Conservation (phyloP, 2,888 invertebrate species). For the Elysia crispata region DNA sequence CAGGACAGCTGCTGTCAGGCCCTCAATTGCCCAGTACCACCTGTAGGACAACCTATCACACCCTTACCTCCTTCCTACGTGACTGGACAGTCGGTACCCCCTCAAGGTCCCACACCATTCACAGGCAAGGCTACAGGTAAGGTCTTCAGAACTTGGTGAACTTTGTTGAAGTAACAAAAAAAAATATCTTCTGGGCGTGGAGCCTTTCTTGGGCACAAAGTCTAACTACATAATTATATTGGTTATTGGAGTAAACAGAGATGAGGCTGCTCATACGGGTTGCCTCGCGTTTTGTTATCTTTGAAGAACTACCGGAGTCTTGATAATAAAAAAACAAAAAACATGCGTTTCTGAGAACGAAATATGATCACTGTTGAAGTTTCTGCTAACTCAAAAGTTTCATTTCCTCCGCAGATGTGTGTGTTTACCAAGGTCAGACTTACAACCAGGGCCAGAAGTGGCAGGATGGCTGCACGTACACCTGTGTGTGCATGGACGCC, state of each 20-base stretch:
- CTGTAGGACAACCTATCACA: slow-evolving; percentile 3
- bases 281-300: no score
- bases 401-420: slow-evolving; percentile 48
- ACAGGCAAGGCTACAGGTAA: slow-evolving; percentile 56
- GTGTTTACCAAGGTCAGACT: slow-evolving; percentile 61
- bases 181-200: no score
- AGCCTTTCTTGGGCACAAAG: no score
- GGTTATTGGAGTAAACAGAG: no score
- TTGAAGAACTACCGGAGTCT: no score
- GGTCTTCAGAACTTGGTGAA: no score
- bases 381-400: background rate
- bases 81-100: slow-evolving; percentile 52
- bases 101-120: slow-evolving; percentile 46
- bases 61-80: slow-evolving; percentile 6
- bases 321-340: no score
- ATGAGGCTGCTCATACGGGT: no score
- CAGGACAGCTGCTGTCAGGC: slow-evolving; percentile 65
- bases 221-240: no score
- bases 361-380: no score
- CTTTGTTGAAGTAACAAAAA: no score
- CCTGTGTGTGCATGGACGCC: slow-evolving; percentile 64
- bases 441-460: slow-evolving; percentile 61
- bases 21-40: slow-evolving; percentile 58
- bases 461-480: slow-evolving; percentile 66
- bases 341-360: no score